Evolutionary conservation across 1,140 invertebrate species (phyloP), one percentile per base, ranked within the genome.

Genomic region (Micrasema longulum): DNA sequence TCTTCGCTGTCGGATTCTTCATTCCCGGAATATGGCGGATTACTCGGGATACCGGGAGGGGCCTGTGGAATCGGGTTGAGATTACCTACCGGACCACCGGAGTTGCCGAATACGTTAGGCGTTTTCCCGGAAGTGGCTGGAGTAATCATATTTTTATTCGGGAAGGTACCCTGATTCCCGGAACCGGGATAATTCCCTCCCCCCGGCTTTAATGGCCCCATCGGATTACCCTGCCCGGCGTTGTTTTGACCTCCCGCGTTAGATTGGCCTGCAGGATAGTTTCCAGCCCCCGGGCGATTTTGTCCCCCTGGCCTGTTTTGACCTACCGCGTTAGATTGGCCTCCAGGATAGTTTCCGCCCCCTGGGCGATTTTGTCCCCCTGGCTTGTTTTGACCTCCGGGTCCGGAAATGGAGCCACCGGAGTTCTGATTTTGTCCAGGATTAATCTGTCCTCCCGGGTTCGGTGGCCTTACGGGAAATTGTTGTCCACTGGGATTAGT

Each of bases 291-390:
- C 36, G 22, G 22, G 6, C 9, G 10, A 11, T 35, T n/a, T 31
- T 35, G 31, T 3, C 53, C 53, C 1, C 23, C 53, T 14, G 53
- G 23, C 6, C 26, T 36, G 36, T 14, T 57, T 35, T 57, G 53
- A 16, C 53, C 53, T 18, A 22, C 53, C 2, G 23, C 23, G n/a
- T 36, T 16, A 5, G 10, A 10, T 57, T 57, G 53, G 0, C 53
- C 53, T 31, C 52, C 53, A 9, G 48, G 48, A 12, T 52, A 18
- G 12, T 12, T 12, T 57, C 35, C 22, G 0, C 52, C 23, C n/a
- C 53, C 48, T 1, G 48, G 20, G 12, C 12, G 5, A 9, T 23
- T 23, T 36, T 57, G 53, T 1, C 23, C 53, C 5, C 53, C 53
- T 36, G 53, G 31, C 0, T 1, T 18, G n/a, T 16, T 5, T 23